phyloP scores from a whole-genome alignment of 1,140 invertebrate species.

The Tenebrio molitor region DNA sequence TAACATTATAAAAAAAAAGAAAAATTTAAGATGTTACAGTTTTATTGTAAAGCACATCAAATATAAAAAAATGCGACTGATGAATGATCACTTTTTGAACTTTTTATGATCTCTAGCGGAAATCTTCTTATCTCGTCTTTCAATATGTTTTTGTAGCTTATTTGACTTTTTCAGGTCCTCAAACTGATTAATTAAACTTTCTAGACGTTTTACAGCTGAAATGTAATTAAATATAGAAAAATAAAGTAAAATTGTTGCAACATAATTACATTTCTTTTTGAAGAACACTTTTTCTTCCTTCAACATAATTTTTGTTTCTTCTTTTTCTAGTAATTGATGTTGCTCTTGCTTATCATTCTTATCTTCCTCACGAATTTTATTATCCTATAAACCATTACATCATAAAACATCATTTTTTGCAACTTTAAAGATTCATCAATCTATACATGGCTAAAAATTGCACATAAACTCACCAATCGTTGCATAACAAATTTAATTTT shows the following conservation, averaged over 20 bases:
- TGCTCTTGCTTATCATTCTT: slow-evolving; percentile 73
- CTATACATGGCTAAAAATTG: too few species aligned
- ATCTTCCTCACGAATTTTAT: slow-evolving; percentile 65
- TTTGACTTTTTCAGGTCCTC: slow-evolving; percentile 80
- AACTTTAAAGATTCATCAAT: too few species aligned
- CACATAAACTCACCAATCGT: slow-evolving; percentile 73
- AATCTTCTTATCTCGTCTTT: slow-evolving; percentile 79
- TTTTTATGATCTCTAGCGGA: slow-evolving; percentile 69
- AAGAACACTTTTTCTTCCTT: slow-evolving; percentile 76
- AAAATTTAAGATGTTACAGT: too few species aligned
- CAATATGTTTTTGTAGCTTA: slow-evolving; percentile 81
- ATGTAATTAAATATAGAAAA: slow-evolving; percentile 60
- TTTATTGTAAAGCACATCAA: too few species aligned
- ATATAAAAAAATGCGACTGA: neutral
- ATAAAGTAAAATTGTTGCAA: slow-evolving; percentile 29
- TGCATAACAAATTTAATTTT: slow-evolving; percentile 81
- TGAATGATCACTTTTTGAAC: neutral
- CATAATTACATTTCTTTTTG: slow-evolving; percentile 84
- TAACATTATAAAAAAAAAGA: too few species aligned
- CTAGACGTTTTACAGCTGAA: slow-evolving; percentile 78
- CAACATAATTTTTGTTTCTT: slow-evolving; percentile 70
- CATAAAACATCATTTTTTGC: too few species aligned
- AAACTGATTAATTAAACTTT: slow-evolving; percentile 79
- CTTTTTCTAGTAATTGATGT: slow-evolving; percentile 73
- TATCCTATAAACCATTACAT: slow-evolving; percentile 63